Base-by-base conservation (phyloP, 2,797 vertebrate genomes). In the Sebastes variabilis region DNA sequence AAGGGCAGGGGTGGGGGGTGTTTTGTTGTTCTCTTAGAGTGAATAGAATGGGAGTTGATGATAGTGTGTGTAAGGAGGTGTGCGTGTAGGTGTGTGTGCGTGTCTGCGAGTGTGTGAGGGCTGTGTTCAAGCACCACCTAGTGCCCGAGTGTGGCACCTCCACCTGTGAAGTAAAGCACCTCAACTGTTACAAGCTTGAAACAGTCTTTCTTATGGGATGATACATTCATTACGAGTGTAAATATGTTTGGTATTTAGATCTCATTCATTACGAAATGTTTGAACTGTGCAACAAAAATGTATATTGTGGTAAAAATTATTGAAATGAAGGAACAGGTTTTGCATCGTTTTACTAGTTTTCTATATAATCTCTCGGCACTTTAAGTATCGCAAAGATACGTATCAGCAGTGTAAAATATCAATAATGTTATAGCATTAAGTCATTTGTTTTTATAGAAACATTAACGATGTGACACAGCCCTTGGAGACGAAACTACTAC, bases 71-170 rank as follows among this genome's bases (percentile, higher is more conserved):
- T 79, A 80, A 76, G 54, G 22, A 64, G 20, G 72, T 66, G 64
- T 75, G 79, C 11, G 29, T 56, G 59, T 72, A 69, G 73, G 66
- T 73, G 77, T 71, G 36, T 56, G 66, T 56, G 38, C 56, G 61
- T 61, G 22, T 70, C 64, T 72, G 34, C 58, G 20, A 27, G 75
- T 75, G 81, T 87, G 85, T 83, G 89, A 89, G 95, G 95, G 92
- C 94, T 97, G 97, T 98, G 96, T 96, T 96, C 95, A 97, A 97
- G 97, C 96, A 97, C 97, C 98, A 97, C 97, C 98, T 99, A 96
- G 96, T 96, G 98, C 95, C 91, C 52, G 8, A 79, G 61, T 27
- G 81, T 54, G 90, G 87, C 86, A 94, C 84, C 89, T 94, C 42
- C 92, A 94, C 88, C 89, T 93, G 89, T 83, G 72, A 80, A 74